Conservation (phyloP, 2,888 invertebrate genomes). For the Willowsia nigromaculata region DNA sequence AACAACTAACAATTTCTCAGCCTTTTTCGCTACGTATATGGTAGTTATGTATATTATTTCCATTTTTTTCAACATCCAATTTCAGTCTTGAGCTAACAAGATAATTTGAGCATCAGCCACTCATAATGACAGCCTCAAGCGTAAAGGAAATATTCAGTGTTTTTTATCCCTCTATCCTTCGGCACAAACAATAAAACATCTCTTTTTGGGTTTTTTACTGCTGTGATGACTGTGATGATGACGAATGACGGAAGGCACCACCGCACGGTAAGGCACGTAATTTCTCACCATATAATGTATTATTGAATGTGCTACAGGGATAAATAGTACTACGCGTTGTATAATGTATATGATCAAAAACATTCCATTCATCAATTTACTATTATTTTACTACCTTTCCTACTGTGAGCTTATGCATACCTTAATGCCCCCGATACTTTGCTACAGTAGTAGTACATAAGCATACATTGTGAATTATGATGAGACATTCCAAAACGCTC, state of each 20-base stretch:
- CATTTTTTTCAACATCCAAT: conserved; percentile 65
- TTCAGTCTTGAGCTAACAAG: conserved; percentile 72
- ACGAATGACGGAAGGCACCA: conserved; percentile 70
- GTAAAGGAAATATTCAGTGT: conserved; percentile 59
- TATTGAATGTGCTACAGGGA: conserved; percentile 17
- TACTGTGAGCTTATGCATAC: conserved; percentile 50
- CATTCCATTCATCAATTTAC: conserved; percentile 67
- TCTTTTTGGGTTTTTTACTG: conserved; percentile 63
- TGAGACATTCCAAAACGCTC: conserved; percentile 59
- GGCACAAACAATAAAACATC: conserved; percentile 70
- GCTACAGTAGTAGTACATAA: neutral
- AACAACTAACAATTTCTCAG: conserved; percentile 10
- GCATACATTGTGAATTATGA: conserved; percentile 18
- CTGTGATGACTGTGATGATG: conserved; percentile 69
- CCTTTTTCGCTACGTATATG: conserved; percentile 19
- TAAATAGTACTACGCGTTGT: neutral
- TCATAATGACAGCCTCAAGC: conserved; percentile 70
- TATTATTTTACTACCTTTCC: conserved; percentile 49
- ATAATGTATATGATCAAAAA: conserved; percentile 28
- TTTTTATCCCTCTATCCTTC: conserved; percentile 48
- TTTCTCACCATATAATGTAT: conserved; percentile 43
- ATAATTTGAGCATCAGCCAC: conserved; percentile 72
- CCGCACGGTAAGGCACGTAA: conserved; percentile 61
- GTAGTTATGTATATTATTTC: conserved; percentile 49
- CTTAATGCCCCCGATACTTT: neutral